Percentiles rank a stretch among this genome's conserved stretches.
Evolutionary conservation across 2,797 vertebrate genomes (phyloP).

Genomic region (Chelon auratus): DNA sequence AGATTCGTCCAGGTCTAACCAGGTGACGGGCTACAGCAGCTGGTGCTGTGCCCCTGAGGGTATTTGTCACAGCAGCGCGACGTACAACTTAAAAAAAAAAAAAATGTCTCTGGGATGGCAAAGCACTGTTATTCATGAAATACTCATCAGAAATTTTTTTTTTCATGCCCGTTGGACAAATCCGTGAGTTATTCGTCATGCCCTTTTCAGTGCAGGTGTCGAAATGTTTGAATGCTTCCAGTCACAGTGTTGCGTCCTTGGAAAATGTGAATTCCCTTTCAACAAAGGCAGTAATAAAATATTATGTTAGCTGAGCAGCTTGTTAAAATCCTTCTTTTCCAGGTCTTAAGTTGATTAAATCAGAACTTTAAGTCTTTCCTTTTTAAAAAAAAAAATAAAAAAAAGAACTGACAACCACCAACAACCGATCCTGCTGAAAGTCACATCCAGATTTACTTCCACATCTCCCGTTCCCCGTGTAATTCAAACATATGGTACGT

Average conservation of each 20-base stretch:
- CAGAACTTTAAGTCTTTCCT: background rate
- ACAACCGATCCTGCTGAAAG: background rate
- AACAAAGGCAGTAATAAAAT: conserved; percentile 7
- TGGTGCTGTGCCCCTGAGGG: conserved; percentile 53
- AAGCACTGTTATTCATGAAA: conserved; percentile 52
- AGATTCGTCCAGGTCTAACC: conserved; percentile 37
- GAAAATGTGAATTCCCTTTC: background rate
- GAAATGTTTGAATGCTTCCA: conserved; percentile 6
- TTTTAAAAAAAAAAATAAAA: conserved; percentile 6
- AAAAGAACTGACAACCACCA: conserved; percentile 2
- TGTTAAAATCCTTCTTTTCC: background rate
- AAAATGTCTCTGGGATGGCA: conserved; percentile 51
- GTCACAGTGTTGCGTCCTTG: background rate
- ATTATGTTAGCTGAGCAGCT: background rate
- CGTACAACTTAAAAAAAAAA: conserved; percentile 48
- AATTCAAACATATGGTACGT: conserved; percentile 32
- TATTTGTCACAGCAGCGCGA: conserved; percentile 32
- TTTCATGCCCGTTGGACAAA: background rate
- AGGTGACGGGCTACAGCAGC: conserved; percentile 62
- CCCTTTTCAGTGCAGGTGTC: background rate
- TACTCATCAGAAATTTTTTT: conserved; percentile 19
- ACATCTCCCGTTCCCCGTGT: conserved; percentile 8
- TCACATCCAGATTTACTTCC: conserved; percentile 1
- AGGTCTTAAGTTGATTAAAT: conserved; percentile 8
- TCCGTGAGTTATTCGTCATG: background rate